Evolutionary conservation across 2,888 invertebrate species (phyloP).

Genomic region (Spilosoma lubricipeda): DNA sequence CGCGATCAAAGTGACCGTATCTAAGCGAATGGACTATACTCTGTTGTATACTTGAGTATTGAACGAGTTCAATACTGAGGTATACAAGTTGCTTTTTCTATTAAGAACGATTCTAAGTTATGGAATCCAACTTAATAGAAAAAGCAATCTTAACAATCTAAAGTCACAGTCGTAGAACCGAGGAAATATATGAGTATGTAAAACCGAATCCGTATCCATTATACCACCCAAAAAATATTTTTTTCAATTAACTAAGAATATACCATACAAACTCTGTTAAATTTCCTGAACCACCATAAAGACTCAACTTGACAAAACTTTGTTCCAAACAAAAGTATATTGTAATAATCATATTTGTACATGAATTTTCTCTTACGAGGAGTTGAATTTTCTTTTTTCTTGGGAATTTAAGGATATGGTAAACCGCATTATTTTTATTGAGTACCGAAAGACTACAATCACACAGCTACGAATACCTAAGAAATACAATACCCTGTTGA

Average conservation of each 20-base stretch:
- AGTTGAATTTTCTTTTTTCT: background rate
- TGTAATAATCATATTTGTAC: background rate
- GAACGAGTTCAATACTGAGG: too few species aligned
- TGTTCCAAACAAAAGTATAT: background rate
- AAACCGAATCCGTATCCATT: background rate
- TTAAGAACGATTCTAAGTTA: too few species aligned
- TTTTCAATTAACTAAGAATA: background rate
- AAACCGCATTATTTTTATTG: background rate
- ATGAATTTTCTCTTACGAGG: background rate
- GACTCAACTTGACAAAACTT: background rate
- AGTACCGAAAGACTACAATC: background rate
- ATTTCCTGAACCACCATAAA: background rate
- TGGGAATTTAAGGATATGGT: background rate
- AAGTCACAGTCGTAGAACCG: background rate
- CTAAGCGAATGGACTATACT: too few species aligned
- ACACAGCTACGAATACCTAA: background rate
- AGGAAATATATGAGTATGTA: background rate
- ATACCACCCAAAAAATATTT: background rate
- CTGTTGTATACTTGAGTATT: background rate
- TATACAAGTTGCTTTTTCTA: too few species aligned
- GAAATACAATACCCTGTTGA: background rate
- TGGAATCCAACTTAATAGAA: too few species aligned
- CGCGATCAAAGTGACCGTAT: too few species aligned
- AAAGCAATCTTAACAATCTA: too few species aligned
- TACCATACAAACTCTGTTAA: background rate